Evolutionary conservation across 1,140 invertebrate species (phyloP).

Genomic region (Anastatus disparis): DNA sequence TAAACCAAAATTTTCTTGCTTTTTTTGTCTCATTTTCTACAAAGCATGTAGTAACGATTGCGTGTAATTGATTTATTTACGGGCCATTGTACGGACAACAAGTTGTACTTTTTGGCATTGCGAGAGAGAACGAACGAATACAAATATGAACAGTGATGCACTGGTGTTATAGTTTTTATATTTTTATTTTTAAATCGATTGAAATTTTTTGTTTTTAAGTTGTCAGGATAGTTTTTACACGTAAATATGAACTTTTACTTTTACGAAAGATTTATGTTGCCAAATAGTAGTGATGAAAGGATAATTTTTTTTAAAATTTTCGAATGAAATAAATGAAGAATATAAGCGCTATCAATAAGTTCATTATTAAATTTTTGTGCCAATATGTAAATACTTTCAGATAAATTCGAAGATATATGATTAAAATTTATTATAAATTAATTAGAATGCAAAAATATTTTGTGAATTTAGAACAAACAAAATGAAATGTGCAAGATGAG

Average conservation of each 20-base stretch:
- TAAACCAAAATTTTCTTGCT: neutral
- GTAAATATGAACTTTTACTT: neutral
- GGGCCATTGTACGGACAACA: constrained; percentile 3
- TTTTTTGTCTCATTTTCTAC: neutral
- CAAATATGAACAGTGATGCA: neutral
- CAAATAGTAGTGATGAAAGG: too few species aligned
- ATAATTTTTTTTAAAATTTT: neutral
- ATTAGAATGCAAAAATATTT: too few species aligned
- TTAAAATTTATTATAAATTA: too few species aligned
- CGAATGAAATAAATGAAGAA: too few species aligned
- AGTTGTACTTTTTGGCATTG: constrained; percentile 12
- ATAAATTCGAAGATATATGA: too few species aligned
- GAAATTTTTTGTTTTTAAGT: neutral
- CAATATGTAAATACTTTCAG: too few species aligned
- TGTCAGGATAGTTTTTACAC: neutral
- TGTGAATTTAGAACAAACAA: too few species aligned
- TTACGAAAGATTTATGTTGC: too few species aligned
- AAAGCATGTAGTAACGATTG: neutral
- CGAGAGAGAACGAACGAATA: neutral
- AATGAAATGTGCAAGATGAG: too few species aligned
- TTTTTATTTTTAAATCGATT: constrained; percentile 5
- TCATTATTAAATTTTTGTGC: too few species aligned
- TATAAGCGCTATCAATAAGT: too few species aligned
- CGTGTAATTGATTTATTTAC: constrained; percentile 15
- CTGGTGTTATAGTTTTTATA: neutral